These are phyloP conservation scores for Drosophila vallismaia DNA, from an alignment of 2,888 invertebrate species.

Conservation along the genomic window DNA sequence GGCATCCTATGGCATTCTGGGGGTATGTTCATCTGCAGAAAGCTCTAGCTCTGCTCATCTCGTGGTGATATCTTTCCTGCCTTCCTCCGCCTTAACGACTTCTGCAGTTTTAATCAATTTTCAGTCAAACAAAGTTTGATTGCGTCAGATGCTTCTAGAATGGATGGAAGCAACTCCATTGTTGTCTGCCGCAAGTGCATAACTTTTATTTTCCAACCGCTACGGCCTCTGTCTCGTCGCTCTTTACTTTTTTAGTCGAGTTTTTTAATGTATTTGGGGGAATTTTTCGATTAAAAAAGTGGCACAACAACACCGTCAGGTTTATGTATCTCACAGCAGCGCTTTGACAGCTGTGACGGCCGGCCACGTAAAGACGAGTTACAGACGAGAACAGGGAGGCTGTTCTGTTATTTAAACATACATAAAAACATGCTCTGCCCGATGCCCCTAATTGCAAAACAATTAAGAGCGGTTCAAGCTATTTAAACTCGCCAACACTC, in stretches of 20 bases:
- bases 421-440: neutral
- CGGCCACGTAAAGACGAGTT: neutral
- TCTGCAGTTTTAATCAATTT: slow-evolving; percentile 55
- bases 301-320: slow-evolving; percentile 19
- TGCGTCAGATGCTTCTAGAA: slow-evolving; percentile 35
- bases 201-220: slow-evolving; percentile 30
- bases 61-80: slow-evolving; percentile 1
- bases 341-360: slow-evolving; percentile 5
- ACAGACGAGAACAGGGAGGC: neutral
- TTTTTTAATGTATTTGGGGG: slow-evolving; percentile 51
- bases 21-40: neutral
- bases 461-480: neutral
- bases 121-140: slow-evolving; percentile 57
- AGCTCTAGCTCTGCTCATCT: neutral
- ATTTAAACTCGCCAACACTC: neutral
- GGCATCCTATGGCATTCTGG: slow-evolving; percentile 20
- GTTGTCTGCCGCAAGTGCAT: slow-evolving; percentile 10
- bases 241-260: slow-evolving; percentile 16
- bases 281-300: slow-evolving; percentile 59
- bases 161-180: slow-evolving; percentile 2
- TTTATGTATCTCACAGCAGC: neutral
- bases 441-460: neutral
- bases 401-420: neutral
- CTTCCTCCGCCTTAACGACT: slow-evolving; percentile 22
- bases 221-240: slow-evolving; percentile 12